Evolutionary conservation across 2,797 vertebrate genomes (phyloP).

Genomic region (Hephaestus fuliginosus): DNA sequence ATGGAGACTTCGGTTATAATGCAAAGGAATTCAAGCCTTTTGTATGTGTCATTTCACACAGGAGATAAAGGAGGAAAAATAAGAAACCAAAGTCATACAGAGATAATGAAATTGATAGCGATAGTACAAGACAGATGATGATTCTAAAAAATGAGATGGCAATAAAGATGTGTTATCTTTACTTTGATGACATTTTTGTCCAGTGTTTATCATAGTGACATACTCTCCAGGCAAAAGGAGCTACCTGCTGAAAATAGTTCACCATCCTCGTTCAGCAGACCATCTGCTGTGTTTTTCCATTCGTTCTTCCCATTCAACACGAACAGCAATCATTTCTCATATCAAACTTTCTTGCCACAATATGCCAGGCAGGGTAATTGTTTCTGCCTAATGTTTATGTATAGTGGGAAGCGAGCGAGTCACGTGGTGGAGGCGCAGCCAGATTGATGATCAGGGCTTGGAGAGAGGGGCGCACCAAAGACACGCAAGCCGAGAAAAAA

Average conservation of each 20-base stretch:
- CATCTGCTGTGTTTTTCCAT: slow-evolving; percentile 35
- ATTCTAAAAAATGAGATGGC: background rate
- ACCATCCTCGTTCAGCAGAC: background rate
- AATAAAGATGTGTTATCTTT: background rate
- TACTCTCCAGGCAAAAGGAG: slow-evolving; percentile 11
- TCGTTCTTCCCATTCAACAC: slow-evolving; percentile 44
- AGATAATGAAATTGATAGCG: background rate
- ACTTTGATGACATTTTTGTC: slow-evolving; percentile 15
- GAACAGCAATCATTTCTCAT: slow-evolving; percentile 67
- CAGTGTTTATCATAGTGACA: background rate
- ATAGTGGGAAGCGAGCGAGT: slow-evolving; percentile 45
- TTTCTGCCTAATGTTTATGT: slow-evolving; percentile 69
- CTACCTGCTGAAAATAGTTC: slow-evolving; percentile 10
- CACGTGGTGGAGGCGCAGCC: slow-evolving; percentile 24
- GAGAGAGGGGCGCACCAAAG: slow-evolving; percentile 33
- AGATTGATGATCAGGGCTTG: slow-evolving; percentile 54
- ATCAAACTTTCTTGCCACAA: slow-evolving; percentile 52
- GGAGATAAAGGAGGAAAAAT: background rate
- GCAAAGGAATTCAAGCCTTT: slow-evolving; percentile 43
- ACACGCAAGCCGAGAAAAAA: slow-evolving; percentile 20
- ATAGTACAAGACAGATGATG: background rate
- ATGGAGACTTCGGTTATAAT: slow-evolving; percentile 29
- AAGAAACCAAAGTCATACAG: slow-evolving; percentile 32
- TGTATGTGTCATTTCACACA: background rate
- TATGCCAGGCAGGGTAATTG: slow-evolving; percentile 64